Evolutionary conservation across 2,888 invertebrate species (phyloP).

Genomic region (Glyphotaelius pellucidus): DNA sequence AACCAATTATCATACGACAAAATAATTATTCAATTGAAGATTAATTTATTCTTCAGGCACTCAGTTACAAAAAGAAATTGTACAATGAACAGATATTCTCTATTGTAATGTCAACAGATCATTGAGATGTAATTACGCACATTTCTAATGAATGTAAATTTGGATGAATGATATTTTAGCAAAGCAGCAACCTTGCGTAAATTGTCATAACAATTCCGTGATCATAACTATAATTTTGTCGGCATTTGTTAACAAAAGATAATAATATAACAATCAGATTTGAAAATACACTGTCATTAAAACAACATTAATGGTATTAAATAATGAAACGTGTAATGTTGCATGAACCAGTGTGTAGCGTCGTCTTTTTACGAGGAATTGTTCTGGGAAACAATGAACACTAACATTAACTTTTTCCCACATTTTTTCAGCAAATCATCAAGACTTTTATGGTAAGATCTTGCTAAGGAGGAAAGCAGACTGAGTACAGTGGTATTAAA

Average conservation of each 20-base stretch:
- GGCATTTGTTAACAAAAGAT: neutral
- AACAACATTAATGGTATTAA: slow-evolving; percentile 3
- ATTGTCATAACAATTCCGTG: neutral
- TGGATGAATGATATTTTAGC: neutral
- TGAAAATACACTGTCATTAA: slow-evolving; percentile 2
- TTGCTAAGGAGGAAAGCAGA: neutral
- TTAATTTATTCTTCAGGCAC: neutral
- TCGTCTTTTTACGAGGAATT: slow-evolving; percentile 12
- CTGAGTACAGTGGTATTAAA: neutral
- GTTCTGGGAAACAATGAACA: slow-evolving; percentile 6
- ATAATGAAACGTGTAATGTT: neutral
- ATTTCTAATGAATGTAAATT: neutral
- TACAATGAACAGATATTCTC: neutral
- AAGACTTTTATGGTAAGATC: neutral
- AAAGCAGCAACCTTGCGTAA: neutral
- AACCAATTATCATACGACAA: neutral
- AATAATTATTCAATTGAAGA: neutral
- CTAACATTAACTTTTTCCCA: slow-evolving; percentile 21
- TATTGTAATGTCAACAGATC: neutral
- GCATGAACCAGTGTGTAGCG: neutral
- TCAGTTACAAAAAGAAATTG: neutral
- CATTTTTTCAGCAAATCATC: neutral
- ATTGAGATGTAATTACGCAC: neutral
- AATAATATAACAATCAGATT: neutral
- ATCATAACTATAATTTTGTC: neutral